phyloP scores from a whole-genome alignment of 2,888 invertebrate species.

The Drosophila macrospina region DNA sequence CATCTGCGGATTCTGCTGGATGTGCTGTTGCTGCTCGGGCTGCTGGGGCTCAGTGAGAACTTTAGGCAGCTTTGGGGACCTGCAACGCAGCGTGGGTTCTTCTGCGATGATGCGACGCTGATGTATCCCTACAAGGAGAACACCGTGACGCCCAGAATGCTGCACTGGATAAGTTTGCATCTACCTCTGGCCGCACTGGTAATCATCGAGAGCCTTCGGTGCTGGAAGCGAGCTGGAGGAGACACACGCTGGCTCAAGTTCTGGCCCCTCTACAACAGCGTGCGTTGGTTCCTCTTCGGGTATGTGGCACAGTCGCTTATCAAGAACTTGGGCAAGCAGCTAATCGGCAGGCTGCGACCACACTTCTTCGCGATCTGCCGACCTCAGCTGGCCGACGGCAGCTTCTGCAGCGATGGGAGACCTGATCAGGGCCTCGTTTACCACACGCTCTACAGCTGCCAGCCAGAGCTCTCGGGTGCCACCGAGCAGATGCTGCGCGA shows the following conservation, averaged over 20 bases:
- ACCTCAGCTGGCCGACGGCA: constrained; percentile 58
- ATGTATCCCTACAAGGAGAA: constrained; percentile 71
- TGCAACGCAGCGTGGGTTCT: constrained; percentile 71
- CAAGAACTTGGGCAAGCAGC: constrained; percentile 63
- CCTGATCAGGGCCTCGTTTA: constrained; percentile 40
- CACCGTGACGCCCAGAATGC: constrained; percentile 51
- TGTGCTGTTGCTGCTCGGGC: constrained; percentile 21
- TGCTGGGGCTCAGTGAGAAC: constrained; percentile 37
- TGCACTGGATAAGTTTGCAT: constrained; percentile 47
- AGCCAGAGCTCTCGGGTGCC: constrained; percentile 28
- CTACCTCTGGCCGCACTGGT: constrained; percentile 52
- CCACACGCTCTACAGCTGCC: constrained; percentile 57
- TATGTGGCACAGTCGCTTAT: constrained; percentile 42
- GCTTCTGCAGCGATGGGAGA: constrained; percentile 50
- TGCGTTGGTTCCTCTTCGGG: constrained; percentile 68
- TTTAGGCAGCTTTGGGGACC: constrained; percentile 35
- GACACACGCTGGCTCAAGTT: constrained; percentile 9
- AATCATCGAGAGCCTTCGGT: constrained; percentile 45
- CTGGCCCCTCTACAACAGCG: constrained; percentile 43
- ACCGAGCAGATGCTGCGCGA: constrained; percentile 45
- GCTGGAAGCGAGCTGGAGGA: constrained; percentile 3
- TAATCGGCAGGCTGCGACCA: constrained; percentile 72
- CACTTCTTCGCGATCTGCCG: constrained; percentile 73
- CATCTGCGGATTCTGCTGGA: constrained; percentile 48
- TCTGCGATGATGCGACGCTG: constrained; percentile 70